Conservation (phyloP, 2,113 vertebrate genomes). For the Rhinolophus ferrumequinum region DNA sequence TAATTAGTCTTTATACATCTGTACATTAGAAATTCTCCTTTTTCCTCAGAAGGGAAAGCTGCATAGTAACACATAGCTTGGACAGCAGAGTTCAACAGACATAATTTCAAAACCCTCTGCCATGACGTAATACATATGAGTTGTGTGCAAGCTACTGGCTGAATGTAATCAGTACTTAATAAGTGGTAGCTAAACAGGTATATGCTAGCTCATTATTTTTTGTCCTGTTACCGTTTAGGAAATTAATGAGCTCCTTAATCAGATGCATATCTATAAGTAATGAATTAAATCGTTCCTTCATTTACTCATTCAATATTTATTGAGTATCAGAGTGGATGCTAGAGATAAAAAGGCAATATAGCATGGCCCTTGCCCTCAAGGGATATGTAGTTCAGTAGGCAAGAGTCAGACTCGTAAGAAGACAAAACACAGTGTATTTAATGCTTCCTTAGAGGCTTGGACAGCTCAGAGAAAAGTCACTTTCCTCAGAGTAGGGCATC, state of each 20-base stretch:
- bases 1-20: conserved; percentile 11
- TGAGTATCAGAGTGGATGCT: not conserved
- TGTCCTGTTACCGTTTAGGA: not conserved
- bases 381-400: not conserved
- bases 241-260: not conserved
- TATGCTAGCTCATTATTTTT: not conserved
- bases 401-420: not conserved
- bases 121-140: not conserved
- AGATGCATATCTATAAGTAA: not conserved
- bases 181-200: not conserved
- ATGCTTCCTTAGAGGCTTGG: not conserved
- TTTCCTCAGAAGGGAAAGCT: not conserved
- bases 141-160: not conserved
- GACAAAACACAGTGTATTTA: not conserved
- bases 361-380: not conserved
- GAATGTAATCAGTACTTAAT: not conserved
- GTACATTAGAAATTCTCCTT: not conserved
- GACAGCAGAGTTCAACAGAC: not conserved
- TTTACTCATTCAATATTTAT: conserved; percentile 39
- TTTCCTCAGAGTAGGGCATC: not conserved
- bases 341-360: not conserved
- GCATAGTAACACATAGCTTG: not conserved
- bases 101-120: not conserved
- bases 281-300: not conserved
- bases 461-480: not conserved